Conservation (phyloP, 2,113 vertebrate species). For the Lontra canadensis region DNA sequence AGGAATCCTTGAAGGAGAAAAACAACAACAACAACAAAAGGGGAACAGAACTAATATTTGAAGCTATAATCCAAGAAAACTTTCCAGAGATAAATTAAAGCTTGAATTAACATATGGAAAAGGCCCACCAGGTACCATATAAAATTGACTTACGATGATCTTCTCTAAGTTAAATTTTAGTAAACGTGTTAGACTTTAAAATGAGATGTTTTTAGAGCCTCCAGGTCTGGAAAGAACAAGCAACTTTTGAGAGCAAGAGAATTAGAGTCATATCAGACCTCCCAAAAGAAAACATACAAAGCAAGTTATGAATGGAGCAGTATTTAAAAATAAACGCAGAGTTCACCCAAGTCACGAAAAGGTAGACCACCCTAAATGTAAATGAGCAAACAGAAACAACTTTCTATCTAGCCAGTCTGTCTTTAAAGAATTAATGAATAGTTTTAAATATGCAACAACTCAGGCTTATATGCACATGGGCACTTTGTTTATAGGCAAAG, state of each 20-base stretch:
- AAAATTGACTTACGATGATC: neutral
- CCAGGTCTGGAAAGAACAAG: neutral
- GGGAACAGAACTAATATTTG: neutral
- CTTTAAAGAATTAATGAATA: neutral
- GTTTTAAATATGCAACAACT: neutral
- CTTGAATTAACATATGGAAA: neutral
- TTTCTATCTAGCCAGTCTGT: neutral
- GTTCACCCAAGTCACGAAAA: neutral
- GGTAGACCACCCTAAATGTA: neutral
- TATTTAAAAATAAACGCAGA: neutral
- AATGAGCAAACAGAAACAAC: neutral
- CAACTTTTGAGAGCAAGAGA: neutral
- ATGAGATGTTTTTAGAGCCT: neutral
- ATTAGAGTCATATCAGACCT: neutral
- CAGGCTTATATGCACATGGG: neutral
- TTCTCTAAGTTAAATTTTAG: neutral
- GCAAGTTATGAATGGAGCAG: neutral
- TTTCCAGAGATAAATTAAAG: neutral
- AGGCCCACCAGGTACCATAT: neutral
- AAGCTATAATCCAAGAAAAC: neutral
- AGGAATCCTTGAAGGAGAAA: neutral
- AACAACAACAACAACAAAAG: neutral
- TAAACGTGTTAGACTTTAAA: neutral
- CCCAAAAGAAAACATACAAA: neutral
- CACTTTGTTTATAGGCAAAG: neutral